phyloP scores from a whole-genome alignment of 2,888 invertebrate genomes.

The Ochropleura leucogaster region DNA sequence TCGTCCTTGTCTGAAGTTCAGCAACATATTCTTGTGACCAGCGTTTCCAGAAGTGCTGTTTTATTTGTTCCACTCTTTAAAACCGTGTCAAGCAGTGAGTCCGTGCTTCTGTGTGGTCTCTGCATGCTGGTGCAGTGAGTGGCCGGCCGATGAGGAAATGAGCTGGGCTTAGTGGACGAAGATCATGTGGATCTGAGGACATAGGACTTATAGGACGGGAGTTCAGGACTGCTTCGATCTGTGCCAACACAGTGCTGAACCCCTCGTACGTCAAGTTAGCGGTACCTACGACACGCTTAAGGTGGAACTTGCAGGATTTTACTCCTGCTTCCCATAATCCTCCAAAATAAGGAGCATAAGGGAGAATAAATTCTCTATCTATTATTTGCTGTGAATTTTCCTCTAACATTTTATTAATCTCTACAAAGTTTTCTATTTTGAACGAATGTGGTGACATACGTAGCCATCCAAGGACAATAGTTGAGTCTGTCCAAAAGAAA shows the following conservation, averaged over 20 bases:
- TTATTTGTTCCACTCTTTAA: neutral
- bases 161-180: conserved; percentile 12
- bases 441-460: no score
- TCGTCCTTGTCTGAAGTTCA: conserved; percentile 12
- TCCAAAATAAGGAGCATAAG: conserved; percentile 2
- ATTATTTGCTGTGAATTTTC: conserved; percentile 4
- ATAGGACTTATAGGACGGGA: conserved; percentile 44
- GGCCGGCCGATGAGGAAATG: conserved; percentile 15
- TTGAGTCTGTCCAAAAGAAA: no score
- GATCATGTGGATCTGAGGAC: conserved; percentile 31
- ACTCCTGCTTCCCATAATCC: conserved; percentile 15
- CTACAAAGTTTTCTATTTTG: no score
- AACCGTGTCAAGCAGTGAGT: neutral
- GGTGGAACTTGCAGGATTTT: no score
- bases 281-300: no score
- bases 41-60: conserved; percentile 13
- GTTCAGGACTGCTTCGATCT: conserved; percentile 48
- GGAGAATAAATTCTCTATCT: neutral
- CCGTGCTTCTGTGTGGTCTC: conserved; percentile 2
- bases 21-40: conserved; percentile 10
- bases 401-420: neutral
- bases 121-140: neutral
- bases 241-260: conserved; percentile 36
- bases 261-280: neutral
- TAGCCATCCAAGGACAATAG: no score